A percentile compares a stretch with the other conserved stretches of the same genome.
These are phyloP conservation scores for Anoplophora glabripennis DNA, from an alignment of 1,140 invertebrate genomes.

Conservation along the genomic window DNA sequence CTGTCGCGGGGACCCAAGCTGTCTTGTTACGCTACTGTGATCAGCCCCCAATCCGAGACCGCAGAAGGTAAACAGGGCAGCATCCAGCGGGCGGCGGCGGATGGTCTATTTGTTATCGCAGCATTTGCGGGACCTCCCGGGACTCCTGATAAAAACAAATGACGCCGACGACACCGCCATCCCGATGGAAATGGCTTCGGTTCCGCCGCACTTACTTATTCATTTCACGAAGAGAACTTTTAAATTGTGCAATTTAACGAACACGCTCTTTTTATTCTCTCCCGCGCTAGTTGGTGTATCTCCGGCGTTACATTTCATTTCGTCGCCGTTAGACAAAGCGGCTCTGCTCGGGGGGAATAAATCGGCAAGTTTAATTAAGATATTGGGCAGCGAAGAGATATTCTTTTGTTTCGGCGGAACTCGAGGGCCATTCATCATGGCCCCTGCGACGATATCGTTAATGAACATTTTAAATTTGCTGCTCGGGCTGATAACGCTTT, in stretches of 20 bases:
- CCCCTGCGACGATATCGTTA: slow-evolving; percentile 44
- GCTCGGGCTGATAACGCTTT: slow-evolving; percentile 37
- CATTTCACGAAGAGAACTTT: slow-evolving; percentile 49
- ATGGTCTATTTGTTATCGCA: slow-evolving; percentile 34
- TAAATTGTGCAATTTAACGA: slow-evolving; percentile 50
- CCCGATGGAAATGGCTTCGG: slow-evolving; percentile 38
- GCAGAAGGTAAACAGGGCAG: too few species aligned
- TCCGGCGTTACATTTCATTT: slow-evolving; percentile 41
- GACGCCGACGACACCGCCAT: slow-evolving; percentile 41
- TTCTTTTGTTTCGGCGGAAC: slow-evolving; percentile 47
- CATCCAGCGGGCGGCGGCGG: not conserved
- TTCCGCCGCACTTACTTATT: slow-evolving; percentile 45
- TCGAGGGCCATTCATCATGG: slow-evolving; percentile 45
- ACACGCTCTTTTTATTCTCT: slow-evolving; percentile 44
- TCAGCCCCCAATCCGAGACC: too few species aligned
- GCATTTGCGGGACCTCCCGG: slow-evolving; percentile 32
- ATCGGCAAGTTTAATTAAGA: slow-evolving; percentile 51
- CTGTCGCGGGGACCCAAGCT: too few species aligned
- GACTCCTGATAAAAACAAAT: slow-evolving; percentile 47
- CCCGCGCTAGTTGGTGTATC: slow-evolving; percentile 23
- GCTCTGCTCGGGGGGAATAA: slow-evolving; percentile 40
- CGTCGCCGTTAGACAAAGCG: slow-evolving; percentile 42
- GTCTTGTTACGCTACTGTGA: too few species aligned
- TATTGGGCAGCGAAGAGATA: slow-evolving; percentile 48
- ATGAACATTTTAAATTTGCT: slow-evolving; percentile 49